Percentiles rank a stretch among this genome's conserved stretches.
These are phyloP conservation scores for Cyprinus carpio DNA, from an alignment of 2,113 vertebrate genomes.

Conservation along the genomic window DNA sequence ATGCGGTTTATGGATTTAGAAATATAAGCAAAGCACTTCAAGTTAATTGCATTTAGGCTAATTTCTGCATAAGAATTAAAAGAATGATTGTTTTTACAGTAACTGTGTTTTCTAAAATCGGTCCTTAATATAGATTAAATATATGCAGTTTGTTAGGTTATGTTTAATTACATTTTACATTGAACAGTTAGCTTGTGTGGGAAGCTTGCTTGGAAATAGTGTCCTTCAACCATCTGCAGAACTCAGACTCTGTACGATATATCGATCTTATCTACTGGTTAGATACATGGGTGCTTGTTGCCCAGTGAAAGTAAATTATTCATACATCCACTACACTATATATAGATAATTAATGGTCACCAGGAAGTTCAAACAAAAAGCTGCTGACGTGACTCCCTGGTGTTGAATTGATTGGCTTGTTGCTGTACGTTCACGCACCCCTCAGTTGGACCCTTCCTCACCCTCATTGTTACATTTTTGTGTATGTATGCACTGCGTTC, in stretches of 20 bases:
- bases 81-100: conserved; percentile 11
- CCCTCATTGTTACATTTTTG: neutral
- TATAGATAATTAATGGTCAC: conserved; percentile 60
- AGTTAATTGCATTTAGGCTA: neutral
- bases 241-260: conserved; percentile 46
- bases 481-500: neutral
- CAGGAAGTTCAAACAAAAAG: conserved; percentile 52
- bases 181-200: neutral
- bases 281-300: conserved; percentile 53
- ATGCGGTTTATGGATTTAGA: neutral
- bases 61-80: neutral
- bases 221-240: conserved; percentile 11
- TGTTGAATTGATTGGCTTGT: conserved; percentile 49
- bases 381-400: neutral
- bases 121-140: neutral
- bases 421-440: conserved; percentile 23
- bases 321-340: conserved; percentile 63
- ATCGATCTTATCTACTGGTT: conserved; percentile 64
- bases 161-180: neutral
- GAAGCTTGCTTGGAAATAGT: neutral
- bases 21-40: neutral
- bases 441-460: neutral
- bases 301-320: conserved; percentile 67
- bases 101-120: neutral
- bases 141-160: neutral